phyloP scores from a whole-genome alignment of 1,140 invertebrate species.

The Hirudo medicinalis region DNA sequence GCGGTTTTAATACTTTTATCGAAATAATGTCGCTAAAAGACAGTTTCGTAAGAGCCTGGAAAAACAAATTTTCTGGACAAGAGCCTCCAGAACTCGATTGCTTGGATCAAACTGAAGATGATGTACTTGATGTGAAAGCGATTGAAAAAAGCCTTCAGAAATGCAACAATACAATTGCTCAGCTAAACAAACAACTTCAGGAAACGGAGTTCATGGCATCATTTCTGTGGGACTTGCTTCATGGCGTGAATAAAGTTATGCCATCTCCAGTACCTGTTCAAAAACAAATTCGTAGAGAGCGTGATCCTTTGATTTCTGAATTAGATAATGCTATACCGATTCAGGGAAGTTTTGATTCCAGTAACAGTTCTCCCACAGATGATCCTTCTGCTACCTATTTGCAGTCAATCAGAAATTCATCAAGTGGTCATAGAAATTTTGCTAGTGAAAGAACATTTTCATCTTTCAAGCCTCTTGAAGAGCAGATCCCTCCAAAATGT shows the following conservation, averaged over 20 bases:
- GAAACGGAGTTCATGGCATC: constrained; percentile 6
- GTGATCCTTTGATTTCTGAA: background rate
- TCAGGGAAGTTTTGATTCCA: constrained; percentile 3
- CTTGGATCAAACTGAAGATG: constrained; percentile 1
- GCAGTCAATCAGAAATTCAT: background rate
- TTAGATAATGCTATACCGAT: constrained; percentile 7
- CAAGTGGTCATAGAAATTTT: background rate
- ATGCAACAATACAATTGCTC: background rate
- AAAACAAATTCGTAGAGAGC: background rate
- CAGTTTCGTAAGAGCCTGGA: constrained; percentile 3
- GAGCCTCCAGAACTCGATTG: background rate
- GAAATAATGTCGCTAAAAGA: background rate
- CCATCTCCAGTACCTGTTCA: background rate
- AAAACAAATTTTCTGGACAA: constrained; percentile 4
- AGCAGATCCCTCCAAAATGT: background rate
- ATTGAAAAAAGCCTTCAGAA: constrained; percentile 6
- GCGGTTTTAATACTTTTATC: too few relatives aligned
- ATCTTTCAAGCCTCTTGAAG: background rate
- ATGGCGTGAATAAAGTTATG: constrained; percentile 6
- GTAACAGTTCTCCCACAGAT: background rate
- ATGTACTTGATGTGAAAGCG: background rate
- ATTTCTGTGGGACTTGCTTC: constrained; percentile 2
- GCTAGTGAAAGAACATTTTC: too few relatives aligned
- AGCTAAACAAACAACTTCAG: constrained; percentile 2
- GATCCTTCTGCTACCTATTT: background rate